Conservation (phyloP, 2,113 vertebrate species). For the Cranoglanis bouderius region DNA sequence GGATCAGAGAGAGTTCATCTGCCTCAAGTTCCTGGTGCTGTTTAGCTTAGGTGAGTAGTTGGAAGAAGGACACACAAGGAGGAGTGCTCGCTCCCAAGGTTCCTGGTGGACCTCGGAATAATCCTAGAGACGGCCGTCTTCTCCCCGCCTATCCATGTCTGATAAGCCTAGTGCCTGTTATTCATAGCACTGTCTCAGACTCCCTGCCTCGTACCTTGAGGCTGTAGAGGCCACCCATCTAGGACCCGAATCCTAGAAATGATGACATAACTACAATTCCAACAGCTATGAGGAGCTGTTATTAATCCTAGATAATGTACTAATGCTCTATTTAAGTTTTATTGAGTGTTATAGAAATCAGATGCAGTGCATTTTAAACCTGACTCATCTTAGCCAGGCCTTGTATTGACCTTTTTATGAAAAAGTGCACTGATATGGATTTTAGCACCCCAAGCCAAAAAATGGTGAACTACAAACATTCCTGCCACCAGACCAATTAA, state of each 20-base stretch:
- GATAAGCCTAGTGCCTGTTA: constrained; percentile 31
- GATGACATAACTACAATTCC: not conserved
- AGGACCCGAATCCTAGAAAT: not conserved
- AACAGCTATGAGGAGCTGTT: not conserved
- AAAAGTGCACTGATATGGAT: not conserved
- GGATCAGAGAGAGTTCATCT: constrained; percentile 96
- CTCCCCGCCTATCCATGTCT: not conserved
- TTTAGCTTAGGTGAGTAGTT: constrained; percentile 91
- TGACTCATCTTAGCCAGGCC: not conserved
- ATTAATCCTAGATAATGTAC: not conserved
- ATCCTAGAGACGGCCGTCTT: constrained; percentile 7
- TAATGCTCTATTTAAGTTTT: not conserved
- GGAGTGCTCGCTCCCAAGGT: constrained; percentile 39
- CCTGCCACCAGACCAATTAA: not conserved
- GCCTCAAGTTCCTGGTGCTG: constrained; percentile 98
- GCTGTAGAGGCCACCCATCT: not conserved
- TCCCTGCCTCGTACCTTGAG: not conserved
- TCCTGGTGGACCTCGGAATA: constrained; percentile 48
- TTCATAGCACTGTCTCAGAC: not conserved
- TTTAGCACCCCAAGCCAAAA: not conserved
- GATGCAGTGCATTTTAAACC: not conserved
- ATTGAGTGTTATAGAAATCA: constrained; percentile 2
- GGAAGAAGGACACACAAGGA: not conserved
- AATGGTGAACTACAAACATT: not conserved
- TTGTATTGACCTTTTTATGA: not conserved